Percentiles rank a stretch among this genome's conserved stretches.
These are phyloP conservation scores for Atta colombica DNA, from an alignment of 1,140 invertebrate species.

Conservation along the genomic window DNA sequence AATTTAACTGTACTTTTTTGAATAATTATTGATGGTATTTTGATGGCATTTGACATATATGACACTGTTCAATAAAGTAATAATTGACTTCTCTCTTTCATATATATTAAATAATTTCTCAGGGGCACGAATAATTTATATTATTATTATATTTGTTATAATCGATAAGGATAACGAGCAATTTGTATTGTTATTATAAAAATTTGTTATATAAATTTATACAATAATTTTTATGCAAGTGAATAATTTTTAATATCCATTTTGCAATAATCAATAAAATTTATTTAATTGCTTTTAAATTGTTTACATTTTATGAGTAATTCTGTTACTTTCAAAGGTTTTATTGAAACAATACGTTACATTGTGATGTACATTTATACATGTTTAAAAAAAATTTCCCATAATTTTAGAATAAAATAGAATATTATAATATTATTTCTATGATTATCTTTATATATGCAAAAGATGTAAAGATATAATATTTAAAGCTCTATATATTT, in stretches of 20 bases:
- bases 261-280: neutral
- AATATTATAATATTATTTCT: neutral
- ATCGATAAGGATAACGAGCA: neutral
- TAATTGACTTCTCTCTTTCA: neutral
- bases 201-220: conserved; percentile 23
- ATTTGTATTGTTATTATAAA: neutral
- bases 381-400: neutral
- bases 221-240: neutral
- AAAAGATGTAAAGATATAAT: neutral
- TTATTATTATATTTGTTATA: conserved; percentile 4
- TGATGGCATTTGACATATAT: neutral
- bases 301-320: neutral
- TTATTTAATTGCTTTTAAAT: neutral
- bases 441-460: neutral
- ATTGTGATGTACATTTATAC: no score
- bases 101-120: neutral
- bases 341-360: neutral
- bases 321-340: neutral
- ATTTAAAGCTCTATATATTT: neutral
- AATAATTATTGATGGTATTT: neutral
- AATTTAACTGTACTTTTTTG: neutral
- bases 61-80: neutral
- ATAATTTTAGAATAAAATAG: neutral
- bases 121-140: neutral
- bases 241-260: neutral